A percentile compares a stretch with the other conserved stretches of the same genome.
These are phyloP conservation scores for Cenopis cana DNA, from an alignment of 2,888 invertebrate species.

Conservation along the genomic window DNA sequence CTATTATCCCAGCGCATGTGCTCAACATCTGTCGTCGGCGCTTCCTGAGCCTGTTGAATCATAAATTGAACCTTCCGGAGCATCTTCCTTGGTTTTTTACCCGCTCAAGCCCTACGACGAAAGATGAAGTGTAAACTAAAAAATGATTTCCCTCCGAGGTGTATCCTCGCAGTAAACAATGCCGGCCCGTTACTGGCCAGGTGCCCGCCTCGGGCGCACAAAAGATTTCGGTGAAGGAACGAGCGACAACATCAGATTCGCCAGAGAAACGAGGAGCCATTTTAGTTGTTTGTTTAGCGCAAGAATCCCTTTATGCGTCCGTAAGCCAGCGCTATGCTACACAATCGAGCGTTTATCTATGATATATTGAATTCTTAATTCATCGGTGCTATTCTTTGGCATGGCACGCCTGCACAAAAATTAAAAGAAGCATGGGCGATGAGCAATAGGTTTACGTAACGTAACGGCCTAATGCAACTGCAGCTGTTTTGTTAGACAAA, in stretches of 20 bases:
- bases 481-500: conserved; percentile 77
- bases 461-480: conserved; percentile 52
- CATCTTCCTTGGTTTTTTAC: conserved; percentile 80
- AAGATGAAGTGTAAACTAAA: conserved; percentile 81
- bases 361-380: conserved; percentile 72
- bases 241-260: conserved; percentile 68
- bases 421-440: conserved; percentile 51
- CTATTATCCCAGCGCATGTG: conserved; percentile 75
- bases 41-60: conserved; percentile 80
- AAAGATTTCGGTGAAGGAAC: conserved; percentile 80
- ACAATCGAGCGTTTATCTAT: conserved; percentile 72
- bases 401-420: conserved; percentile 54
- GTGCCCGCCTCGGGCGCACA: conserved; percentile 79
- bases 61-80: conserved; percentile 82
- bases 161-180: conserved; percentile 78
- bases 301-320: conserved; percentile 69
- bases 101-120: conserved; percentile 74
- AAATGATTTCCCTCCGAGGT: conserved; percentile 73
- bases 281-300: conserved; percentile 72
- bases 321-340: conserved; percentile 60
- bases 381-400: conserved; percentile 61
- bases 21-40: conserved; percentile 79
- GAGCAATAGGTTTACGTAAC: conserved; percentile 59
- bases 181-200: conserved; percentile 72
- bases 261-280: conserved; percentile 64